Percentiles rank a stretch among this genome's conserved stretches.
These are phyloP conservation scores for Drosophila rubida DNA, from an alignment of 2,888 invertebrate species.

Conservation along the genomic window DNA sequence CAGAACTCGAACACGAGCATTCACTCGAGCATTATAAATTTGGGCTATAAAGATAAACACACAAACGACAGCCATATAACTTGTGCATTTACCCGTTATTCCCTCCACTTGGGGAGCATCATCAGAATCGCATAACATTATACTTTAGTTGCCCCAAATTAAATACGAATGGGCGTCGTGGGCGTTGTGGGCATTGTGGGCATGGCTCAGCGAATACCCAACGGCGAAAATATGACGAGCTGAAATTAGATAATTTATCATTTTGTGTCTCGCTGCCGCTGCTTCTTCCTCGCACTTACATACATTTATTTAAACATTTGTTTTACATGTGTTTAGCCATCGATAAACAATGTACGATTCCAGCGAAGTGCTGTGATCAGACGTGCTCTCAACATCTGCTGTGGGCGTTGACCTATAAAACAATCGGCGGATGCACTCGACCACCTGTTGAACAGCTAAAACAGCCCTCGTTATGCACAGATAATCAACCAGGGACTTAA, in stretches of 20 bases:
- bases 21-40: constrained; percentile 17
- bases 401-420: constrained; percentile 40
- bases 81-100: constrained; percentile 14
- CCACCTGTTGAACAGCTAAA: constrained; percentile 4
- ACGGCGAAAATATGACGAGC: not conserved
- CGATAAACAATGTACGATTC: constrained; percentile 14
- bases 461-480: constrained; percentile 9
- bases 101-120: constrained; percentile 2
- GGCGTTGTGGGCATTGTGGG: constrained; percentile 8
- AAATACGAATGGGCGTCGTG: constrained; percentile 9
- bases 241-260: constrained; percentile 29
- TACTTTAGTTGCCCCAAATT: constrained; percentile 10
- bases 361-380: not conserved
- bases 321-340: constrained; percentile 30
- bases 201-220: not conserved
- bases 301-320: constrained; percentile 27
- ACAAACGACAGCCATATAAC: constrained; percentile 16
- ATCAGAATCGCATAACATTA: constrained; percentile 35
- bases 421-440: not conserved
- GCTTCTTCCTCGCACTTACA: constrained; percentile 16
- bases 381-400: constrained; percentile 15
- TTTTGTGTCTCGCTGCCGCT: not conserved
- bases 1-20: constrained; percentile 19
- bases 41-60: constrained; percentile 15
- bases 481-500: not conserved